Evolutionary conservation across 2,888 invertebrate species (phyloP), one percentile per base, ranked within the genome.

Genomic region (Anticlea derivata): DNA sequence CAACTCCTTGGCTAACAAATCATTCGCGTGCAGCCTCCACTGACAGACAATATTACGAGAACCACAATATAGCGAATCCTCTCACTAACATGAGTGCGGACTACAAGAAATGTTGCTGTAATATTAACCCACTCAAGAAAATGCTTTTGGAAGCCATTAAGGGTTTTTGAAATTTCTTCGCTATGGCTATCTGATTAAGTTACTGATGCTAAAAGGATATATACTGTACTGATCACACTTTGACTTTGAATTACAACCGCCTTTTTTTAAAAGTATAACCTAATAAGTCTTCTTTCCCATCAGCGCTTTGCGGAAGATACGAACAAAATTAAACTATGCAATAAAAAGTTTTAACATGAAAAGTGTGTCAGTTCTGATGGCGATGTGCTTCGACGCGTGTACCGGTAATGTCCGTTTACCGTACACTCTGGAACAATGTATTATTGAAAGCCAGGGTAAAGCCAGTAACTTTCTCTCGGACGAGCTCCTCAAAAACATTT

Each of bases 1-100:
- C 78, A 73, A 68, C 68, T 74, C 67, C 68, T 63, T 67, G 58
- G 60, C 65, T 66, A 78, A n/a, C 82, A 83, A 81, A 82, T 81
- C 80, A 82, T 78, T 78, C 74, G 71, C 73, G 57, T 65, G 62
- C 66, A 71, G 63, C 62, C 68, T 73, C 61, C 39, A 33, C 50
- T 66, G 65, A 60, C 57, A 61, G 56, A 57, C 57, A 48, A 51
- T 49, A 40, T 58, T 55, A 43, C 47, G 52, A 47, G 49, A 57
- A 53, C 51, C 30, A 22, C 39, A 40, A 45, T 41, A 52, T 52
- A 38, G 50, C 44, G 56, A 55, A 61, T 52, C 54, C 33, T 54
- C 56, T 46, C 38, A 54, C 53, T 17, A 50, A 53, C 55, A 57
- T 41, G 39, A 50, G 55, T 35, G 53, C 48, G 47, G 49, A 48